Evolutionary conservation across 2,888 invertebrate genomes (phyloP).

Genomic region (Leucophenga maculata): DNA sequence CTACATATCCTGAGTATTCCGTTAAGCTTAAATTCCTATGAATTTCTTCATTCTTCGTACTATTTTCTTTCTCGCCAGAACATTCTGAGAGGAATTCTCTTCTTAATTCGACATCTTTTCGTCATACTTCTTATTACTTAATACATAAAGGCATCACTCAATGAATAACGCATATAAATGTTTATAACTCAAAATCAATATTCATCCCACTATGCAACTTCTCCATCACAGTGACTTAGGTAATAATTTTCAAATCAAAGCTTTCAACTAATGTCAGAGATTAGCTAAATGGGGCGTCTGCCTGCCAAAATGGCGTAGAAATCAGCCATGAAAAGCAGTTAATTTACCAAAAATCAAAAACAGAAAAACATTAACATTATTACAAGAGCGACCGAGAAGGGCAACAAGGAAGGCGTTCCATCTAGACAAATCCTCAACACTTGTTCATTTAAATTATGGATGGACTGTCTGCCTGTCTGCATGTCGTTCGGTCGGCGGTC

Average conservation of each 20-base stretch:
- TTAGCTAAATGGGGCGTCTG: conserved; percentile 62
- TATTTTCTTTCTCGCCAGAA: no score
- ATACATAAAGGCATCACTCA: no score
- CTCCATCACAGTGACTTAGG: conserved; percentile 4
- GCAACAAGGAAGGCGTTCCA: neutral
- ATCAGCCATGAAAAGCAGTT: conserved; percentile 24
- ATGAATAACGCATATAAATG: no score
- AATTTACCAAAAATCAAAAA: conserved; percentile 13
- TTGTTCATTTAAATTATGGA: conserved; percentile 35
- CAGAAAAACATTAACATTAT: conserved; percentile 35
- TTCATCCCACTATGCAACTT: neutral
- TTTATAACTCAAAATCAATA: neutral
- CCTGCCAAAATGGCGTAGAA: conserved; percentile 33
- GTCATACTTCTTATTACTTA: no score
- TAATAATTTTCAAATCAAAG: conserved; percentile 68
- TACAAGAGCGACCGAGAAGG: conserved; percentile 6
- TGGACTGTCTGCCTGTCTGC: neutral
- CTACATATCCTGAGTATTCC: no score
- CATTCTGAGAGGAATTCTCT: no score
- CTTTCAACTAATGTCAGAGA: conserved; percentile 68
- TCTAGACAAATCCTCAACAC: conserved; percentile 37
- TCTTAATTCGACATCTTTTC: no score
- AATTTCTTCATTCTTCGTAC: no score
- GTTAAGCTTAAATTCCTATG: no score
- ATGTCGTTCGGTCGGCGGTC: no score